Evolutionary conservation across 2,888 invertebrate species (phyloP), one percentile per base, ranked within the genome.

Genomic region (Cacoxenus indagator): DNA sequence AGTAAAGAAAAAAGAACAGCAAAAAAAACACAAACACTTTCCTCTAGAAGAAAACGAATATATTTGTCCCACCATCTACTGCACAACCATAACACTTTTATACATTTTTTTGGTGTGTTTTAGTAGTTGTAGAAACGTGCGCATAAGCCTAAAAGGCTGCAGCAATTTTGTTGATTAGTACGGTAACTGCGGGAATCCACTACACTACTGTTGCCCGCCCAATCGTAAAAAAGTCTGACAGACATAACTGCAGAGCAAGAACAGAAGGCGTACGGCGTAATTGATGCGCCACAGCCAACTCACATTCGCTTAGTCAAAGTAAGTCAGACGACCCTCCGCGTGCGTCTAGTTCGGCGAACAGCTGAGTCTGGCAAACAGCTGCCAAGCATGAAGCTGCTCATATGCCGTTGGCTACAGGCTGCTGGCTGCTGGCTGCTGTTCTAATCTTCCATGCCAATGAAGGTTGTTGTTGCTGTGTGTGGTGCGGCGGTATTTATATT

Each of bases 121-220:
- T 46, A 1, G 1, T n/a, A 8, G 4, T 48, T 48, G 11, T 37
- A 11, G 37, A 37, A 37, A 37, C 37, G 37, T 37, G 37, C 37
- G 37, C 37, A 37, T 14, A 37, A 11, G 72, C 79, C 83, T 77
- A 81, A 80, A 80, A 80, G 79, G 73, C 83, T 76, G 75, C 83
- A 77, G 76, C 80, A 76, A 78, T 80, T 81, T 82, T 55, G 65
- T 77, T 78, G 76, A 78, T 77, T 81, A 76, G 74, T 73, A 73
- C 72, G 68, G 68, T 74, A 73, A 75, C 75, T 74, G 80, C 73
- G 72, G 71, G 70, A 73, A 73, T 73, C 74, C 64, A 51, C 45
- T 2, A 11, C n/a, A 43, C 11, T 22, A 51, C 22, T 22, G 14
- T 17, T 8, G 48, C 17, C 14, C 5, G 55, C 55, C 6, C 11